phyloP scores from a whole-genome alignment of 2,888 invertebrate genomes.

The Abrostola triplasia region DNA sequence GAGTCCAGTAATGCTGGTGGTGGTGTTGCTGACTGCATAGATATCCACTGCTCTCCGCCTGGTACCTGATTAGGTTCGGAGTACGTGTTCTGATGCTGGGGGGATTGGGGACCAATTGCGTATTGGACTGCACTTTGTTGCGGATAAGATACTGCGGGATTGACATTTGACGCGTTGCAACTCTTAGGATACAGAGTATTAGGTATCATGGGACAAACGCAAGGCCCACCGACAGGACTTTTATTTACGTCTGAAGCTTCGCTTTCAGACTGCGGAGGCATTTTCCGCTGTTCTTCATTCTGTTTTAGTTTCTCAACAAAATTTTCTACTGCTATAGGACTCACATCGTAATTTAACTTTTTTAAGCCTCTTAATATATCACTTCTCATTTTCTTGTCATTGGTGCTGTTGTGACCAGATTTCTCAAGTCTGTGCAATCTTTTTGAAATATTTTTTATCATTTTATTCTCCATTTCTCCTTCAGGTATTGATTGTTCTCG shows the following conservation, averaged over 20 bases:
- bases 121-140: neutral
- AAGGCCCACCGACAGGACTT: neutral
- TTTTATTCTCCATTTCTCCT: constrained; percentile 50
- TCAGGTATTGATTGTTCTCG: constrained; percentile 49
- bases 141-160: neutral
- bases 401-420: constrained; percentile 57
- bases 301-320: constrained; percentile 65
- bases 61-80: neutral
- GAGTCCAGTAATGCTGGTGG: neutral
- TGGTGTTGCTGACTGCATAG: constrained; percentile 5
- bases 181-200: neutral
- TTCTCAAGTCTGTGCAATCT: constrained; percentile 68
- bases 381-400: constrained; percentile 64
- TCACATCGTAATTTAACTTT: constrained; percentile 59
- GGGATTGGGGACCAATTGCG: neutral
- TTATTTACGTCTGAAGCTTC: constrained; percentile 29
- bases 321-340: constrained; percentile 50
- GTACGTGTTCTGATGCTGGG: neutral
- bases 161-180: neutral
- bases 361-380: constrained; percentile 63
- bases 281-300: constrained; percentile 57
- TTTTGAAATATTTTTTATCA: constrained; percentile 63
- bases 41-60: neutral
- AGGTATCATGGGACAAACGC: neutral
- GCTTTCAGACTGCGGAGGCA: constrained; percentile 22